Base-by-base conservation (phyloP, 1,140 invertebrate genomes). In the Drosophila pandora region DNA sequence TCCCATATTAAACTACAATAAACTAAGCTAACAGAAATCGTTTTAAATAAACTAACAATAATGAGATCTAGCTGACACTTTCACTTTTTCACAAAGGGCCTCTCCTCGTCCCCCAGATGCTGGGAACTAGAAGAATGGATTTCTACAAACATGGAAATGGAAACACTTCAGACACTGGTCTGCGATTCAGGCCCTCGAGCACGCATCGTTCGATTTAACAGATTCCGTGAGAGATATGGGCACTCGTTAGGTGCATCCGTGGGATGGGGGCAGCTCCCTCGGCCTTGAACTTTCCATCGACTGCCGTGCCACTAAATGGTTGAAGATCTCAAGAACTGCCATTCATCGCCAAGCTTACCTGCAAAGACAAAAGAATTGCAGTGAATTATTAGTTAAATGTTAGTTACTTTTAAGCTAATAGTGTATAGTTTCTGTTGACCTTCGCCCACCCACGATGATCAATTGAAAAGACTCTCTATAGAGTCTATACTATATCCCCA, bases 201-300 rank as follows among this genome's bases (percentile, higher is more conserved):
- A 85, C 81, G 81, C 62, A 85, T 50, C 57, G n/a, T 47, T 50
- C 53, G 52, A 68, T 79, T 63, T 59, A 79, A 74, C 13, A 52
- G 45, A 56, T 68, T 64, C 53, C n/a, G 37, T 57, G 50, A 63
- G 39, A 57, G 57, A 76, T 72, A 64, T 22, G 50, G 48, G 17
- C 61, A 39, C 58, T 65, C 25, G 25, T 49, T 58, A 53, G 56
- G 62, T 32, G 57, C 60, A 63, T 57, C 48, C 54, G 68, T 58
- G 34, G 72, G 72, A 84, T 80, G 80, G 73, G 52, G 57, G 69
- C 53, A 65, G 53, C n/a, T 34, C 23, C 32, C 70, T 60, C 58
- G 73, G 73, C 81, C 81, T 81, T 84, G 56, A 87, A 74, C 77
- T 58, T 65, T 49, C 67, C 74, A 87, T 84, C 73, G 82, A 87